Conservation (phyloP, 2,888 invertebrate genomes). For the Amphiduros pacificus region DNA sequence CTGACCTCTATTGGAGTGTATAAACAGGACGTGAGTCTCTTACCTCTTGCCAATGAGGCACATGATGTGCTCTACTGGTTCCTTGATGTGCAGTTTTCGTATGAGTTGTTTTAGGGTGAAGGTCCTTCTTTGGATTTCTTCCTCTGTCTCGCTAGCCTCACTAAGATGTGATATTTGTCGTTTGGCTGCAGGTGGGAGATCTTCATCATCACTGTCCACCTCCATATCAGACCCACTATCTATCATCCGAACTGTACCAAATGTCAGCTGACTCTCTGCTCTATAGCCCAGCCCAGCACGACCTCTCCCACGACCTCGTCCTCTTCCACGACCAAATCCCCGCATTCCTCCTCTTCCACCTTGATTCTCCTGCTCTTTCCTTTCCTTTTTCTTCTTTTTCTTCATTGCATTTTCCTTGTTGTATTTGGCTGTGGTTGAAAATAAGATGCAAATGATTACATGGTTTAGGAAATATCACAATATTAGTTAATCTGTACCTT, state of each 20-base stretch:
- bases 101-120: constrained; percentile 62
- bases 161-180: background rate
- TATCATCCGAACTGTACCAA: background rate
- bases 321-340: background rate
- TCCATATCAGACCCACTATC: constrained; percentile 5
- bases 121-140: constrained; percentile 38
- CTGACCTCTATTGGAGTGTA: no score
- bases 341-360: constrained; percentile 35
- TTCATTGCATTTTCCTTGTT: constrained; percentile 48
- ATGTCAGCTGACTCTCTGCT: constrained; percentile 8
- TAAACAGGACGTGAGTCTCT: no score
- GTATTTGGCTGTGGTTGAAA: constrained; percentile 52
- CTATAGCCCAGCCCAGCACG: constrained; percentile 15
- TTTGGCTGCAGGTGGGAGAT: background rate
- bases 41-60: constrained; percentile 61
- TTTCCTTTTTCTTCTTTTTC: constrained; percentile 31
- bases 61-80: constrained; percentile 61
- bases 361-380: constrained; percentile 24
- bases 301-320: constrained; percentile 8
- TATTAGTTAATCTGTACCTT: no score
- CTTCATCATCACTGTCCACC: constrained; percentile 32
- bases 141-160: constrained; percentile 36
- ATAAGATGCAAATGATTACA: no score
- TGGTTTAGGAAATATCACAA: no score
- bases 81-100: constrained; percentile 59